Conservation (phyloP, 2,113 vertebrate species). For the Nicator chloris region DNA sequence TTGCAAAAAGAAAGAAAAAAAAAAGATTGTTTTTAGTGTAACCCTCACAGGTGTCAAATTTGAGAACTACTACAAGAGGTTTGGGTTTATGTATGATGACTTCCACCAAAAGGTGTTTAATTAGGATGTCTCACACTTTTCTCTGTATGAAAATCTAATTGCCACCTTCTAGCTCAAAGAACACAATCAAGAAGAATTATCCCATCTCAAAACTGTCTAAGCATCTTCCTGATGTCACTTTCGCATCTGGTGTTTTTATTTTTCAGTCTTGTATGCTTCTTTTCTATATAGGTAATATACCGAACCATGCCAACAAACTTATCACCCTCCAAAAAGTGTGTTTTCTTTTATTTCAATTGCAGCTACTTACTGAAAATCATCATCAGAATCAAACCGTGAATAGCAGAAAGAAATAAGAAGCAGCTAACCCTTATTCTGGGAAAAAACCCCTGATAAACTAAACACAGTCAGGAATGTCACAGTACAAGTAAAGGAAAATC, state of each 20-base stretch:
- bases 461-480: not conserved
- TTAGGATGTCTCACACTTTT: constrained; percentile 76
- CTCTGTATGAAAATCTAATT: constrained; percentile 69
- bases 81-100: constrained; percentile 32
- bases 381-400: not conserved
- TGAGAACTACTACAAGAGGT: constrained; percentile 39
- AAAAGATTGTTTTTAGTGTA: constrained; percentile 1
- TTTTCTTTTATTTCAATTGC: not conserved
- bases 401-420: not conserved
- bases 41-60: constrained; percentile 31
- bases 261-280: not conserved
- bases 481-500: not conserved
- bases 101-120: constrained; percentile 80
- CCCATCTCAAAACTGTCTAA: constrained; percentile 16
- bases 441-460: not conserved
- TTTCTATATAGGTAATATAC: not conserved
- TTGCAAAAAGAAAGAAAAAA: not conserved
- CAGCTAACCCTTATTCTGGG: not conserved
- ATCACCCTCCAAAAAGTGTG: not conserved
- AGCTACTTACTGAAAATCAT: not conserved
- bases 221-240: not conserved
- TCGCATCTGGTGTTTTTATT: not conserved
- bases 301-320: not conserved
- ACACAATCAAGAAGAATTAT: constrained; percentile 57
- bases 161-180: constrained; percentile 71